Percentiles rank a stretch among this genome's conserved stretches.
phyloP scores from a whole-genome alignment of 1,140 invertebrate species.

The Drosophila sturtevanti region DNA sequence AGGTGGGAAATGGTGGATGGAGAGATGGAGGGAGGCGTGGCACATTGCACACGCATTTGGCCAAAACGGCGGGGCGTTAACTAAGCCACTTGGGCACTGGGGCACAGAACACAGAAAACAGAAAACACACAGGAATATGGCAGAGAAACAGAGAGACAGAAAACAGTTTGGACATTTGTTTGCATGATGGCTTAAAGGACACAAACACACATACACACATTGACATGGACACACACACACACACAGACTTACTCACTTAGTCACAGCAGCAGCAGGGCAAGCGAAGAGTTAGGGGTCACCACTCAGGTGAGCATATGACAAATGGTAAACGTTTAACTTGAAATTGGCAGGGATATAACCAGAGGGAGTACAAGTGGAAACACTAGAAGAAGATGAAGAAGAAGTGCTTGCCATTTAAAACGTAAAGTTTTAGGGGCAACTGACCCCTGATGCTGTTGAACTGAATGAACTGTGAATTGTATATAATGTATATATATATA shows the following conservation, averaged over 20 bases:
- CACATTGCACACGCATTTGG: slow-evolving; percentile 56
- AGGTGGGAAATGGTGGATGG: not conserved
- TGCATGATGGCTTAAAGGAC: slow-evolving; percentile 39
- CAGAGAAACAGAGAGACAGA: slow-evolving; percentile 2
- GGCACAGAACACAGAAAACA: not conserved
- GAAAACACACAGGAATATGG: not conserved
- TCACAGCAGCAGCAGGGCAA: not conserved
- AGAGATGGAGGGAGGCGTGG: slow-evolving; percentile 18
- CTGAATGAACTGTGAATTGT: slow-evolving; percentile 6
- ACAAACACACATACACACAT: not conserved
- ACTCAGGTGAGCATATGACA: slow-evolving; percentile 61
- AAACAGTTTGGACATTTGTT: slow-evolving; percentile 70
- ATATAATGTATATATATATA: not conserved
- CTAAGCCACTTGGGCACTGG: slow-evolving; percentile 55
- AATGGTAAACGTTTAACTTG: slow-evolving; percentile 68
- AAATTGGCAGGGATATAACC: slow-evolving; percentile 45
- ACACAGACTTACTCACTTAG: not conserved
- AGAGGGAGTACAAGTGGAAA: not conserved
- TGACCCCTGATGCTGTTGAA: not conserved
- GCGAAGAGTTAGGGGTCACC: slow-evolving; percentile 32
- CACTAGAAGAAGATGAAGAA: not conserved
- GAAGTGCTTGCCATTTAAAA: slow-evolving; percentile 1
- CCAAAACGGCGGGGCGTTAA: slow-evolving; percentile 51
- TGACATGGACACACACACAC: not conserved
- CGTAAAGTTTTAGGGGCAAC: not conserved